Conservation (phyloP, 2,797 vertebrate genomes). For the Spea hammondii region DNA sequence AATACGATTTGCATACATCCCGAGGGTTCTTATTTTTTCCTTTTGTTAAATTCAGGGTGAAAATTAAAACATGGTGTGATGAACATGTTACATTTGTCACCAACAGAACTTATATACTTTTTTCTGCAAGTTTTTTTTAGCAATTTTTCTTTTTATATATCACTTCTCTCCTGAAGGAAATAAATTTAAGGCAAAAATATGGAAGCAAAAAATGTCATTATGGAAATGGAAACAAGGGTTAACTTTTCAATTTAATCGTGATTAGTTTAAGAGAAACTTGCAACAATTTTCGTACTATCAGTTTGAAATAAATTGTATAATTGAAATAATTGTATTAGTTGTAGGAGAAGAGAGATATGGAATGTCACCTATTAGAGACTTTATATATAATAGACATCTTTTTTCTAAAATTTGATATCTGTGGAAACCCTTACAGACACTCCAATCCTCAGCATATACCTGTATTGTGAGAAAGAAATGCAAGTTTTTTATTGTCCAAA, state of each 20-base stretch:
- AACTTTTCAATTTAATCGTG: neutral
- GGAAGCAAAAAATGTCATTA: constrained; percentile 17
- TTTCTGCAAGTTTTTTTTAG: constrained; percentile 22
- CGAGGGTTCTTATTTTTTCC: constrained; percentile 15
- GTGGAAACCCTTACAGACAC: constrained; percentile 45
- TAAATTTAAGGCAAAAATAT: constrained; percentile 36
- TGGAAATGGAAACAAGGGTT: constrained; percentile 3
- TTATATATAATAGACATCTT: constrained; percentile 41
- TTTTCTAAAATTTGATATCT: constrained; percentile 31
- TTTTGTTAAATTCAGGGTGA: constrained; percentile 48
- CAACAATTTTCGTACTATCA: constrained; percentile 10
- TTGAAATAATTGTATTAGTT: constrained; percentile 24
- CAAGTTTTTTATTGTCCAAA: constrained; percentile 25
- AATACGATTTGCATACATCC: constrained; percentile 43
- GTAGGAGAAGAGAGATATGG: constrained; percentile 14
- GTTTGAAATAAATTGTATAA: constrained; percentile 28
- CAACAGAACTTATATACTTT: constrained; percentile 31
- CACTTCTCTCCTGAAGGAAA: constrained; percentile 35
- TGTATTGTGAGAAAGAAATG: constrained; percentile 44
- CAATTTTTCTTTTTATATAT: constrained; percentile 11
- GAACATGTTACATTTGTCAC: constrained; percentile 28
- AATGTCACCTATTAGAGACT: constrained; percentile 42
- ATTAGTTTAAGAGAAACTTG: constrained; percentile 8
- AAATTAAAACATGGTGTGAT: constrained; percentile 33
- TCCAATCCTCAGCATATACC: constrained; percentile 38